phyloP scores from a whole-genome alignment of 2,797 vertebrate genomes.

The Oreortyx pictus region DNA sequence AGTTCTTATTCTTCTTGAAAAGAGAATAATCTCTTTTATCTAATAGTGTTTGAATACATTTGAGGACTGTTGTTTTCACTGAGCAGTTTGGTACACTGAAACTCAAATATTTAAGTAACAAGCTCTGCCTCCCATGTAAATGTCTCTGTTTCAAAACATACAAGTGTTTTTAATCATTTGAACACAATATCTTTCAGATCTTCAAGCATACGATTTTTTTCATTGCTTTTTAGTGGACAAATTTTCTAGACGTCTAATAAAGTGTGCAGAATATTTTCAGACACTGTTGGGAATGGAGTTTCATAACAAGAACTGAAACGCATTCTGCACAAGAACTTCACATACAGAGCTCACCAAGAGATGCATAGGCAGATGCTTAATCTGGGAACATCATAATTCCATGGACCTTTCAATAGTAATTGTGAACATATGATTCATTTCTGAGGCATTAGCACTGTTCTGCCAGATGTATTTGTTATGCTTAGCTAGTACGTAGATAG shows the following conservation, averaged over 20 bases:
- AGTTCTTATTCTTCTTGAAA: background rate
- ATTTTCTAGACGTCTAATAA: background rate
- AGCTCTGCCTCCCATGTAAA: background rate
- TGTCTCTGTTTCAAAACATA: background rate
- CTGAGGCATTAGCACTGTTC: background rate
- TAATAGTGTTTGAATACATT: background rate
- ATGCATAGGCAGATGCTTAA: background rate
- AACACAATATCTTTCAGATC: background rate
- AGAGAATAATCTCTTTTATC: background rate
- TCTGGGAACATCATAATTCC: background rate
- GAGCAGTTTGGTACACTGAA: background rate
- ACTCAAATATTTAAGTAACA: background rate
- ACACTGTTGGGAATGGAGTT: background rate
- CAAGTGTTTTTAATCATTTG: background rate
- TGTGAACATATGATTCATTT: background rate
- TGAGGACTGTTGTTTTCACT: background rate
- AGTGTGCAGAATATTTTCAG: background rate
- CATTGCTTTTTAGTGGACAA: slow-evolving; percentile 5
- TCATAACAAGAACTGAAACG: slow-evolving; percentile 6
- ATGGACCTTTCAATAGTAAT: background rate
- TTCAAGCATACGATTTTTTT: background rate
- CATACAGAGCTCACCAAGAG: background rate
- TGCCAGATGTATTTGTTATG: background rate
- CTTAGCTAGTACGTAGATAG: background rate
- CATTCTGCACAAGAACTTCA: background rate